A percentile compares a stretch with the other conserved stretches of the same genome.
Conservation (phyloP, 2,113 vertebrate species). For the Atherinomorus stipes region DNA sequence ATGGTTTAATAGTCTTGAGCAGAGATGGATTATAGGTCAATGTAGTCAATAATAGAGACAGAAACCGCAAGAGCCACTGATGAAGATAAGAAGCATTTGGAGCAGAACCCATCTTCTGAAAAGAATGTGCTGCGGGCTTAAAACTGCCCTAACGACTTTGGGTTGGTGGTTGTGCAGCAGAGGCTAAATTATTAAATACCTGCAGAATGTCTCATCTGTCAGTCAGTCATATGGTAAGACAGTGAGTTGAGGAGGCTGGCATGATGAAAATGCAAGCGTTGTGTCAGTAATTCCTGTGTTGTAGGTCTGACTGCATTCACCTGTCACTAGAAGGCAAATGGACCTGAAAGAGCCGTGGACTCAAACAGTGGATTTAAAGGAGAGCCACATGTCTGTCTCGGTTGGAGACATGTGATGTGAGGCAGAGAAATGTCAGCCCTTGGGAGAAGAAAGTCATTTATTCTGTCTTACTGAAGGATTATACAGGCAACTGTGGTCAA, state of each 20-base stretch:
- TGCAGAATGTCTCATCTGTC: conserved; percentile 65
- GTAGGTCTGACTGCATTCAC: conserved; percentile 42
- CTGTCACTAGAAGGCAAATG: conserved; percentile 52
- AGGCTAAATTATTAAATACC: conserved; percentile 77
- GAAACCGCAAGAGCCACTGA: conserved; percentile 66
- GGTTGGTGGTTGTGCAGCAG: conserved; percentile 44
- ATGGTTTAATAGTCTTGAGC: conserved; percentile 48
- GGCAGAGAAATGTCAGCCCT: conserved; percentile 55
- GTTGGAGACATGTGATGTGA: conserved; percentile 40
- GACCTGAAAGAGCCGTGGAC: conserved; percentile 55
- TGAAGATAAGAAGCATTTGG: conserved; percentile 70
- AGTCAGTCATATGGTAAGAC: conserved; percentile 56
- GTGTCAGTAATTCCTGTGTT: conserved; percentile 31
- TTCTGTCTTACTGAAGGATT: conserved; percentile 19
- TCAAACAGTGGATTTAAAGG: conserved; percentile 43
- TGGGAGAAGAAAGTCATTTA: conserved; percentile 30
- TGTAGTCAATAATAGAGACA: conserved; percentile 60
- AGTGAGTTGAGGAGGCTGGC: conserved; percentile 34
- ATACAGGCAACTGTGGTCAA: background rate
- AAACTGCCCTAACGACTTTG: conserved; percentile 46
- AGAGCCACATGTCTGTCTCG: conserved; percentile 29
- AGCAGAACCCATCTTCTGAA: conserved; percentile 49
- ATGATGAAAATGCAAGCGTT: conserved; percentile 54
- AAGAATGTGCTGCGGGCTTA: conserved; percentile 40
- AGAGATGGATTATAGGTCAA: conserved; percentile 63